Conservation (phyloP, 2,888 invertebrate species). For the Thymelicus lineola region DNA sequence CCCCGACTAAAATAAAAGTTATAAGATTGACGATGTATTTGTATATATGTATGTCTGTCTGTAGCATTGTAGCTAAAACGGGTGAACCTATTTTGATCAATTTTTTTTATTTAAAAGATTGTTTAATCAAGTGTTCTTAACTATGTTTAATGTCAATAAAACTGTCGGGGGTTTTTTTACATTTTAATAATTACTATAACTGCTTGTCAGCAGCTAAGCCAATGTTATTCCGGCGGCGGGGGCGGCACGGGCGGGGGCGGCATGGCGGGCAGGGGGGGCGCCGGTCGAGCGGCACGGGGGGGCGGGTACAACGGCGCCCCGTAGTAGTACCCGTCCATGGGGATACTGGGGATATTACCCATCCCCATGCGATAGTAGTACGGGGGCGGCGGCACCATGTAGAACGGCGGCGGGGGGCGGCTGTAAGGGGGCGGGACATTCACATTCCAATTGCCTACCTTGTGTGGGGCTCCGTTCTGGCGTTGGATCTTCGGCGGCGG, state of each 20-base stretch:
- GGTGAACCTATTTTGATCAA: no score
- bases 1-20: no score
- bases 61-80: no score
- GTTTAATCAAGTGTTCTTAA: no score
- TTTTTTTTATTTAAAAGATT: no score
- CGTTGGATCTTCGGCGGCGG: constrained; percentile 64
- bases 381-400: constrained; percentile 74
- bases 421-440: constrained; percentile 60
- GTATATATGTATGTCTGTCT: no score
- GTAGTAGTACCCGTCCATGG: constrained; percentile 60
- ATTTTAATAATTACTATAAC: no score
- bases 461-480: constrained; percentile 70
- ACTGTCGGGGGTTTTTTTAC: no score
- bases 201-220: not conserved
- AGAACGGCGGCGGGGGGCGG: constrained; percentile 65
- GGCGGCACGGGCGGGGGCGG: constrained; percentile 87
- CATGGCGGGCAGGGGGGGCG: constrained; percentile 78
- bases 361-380: constrained; percentile 58
- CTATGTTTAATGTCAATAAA: no score
- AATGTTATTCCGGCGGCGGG: constrained; percentile 81
- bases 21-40: no score
- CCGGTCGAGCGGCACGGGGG: constrained; percentile 7
- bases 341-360: no score
- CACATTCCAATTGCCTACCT: constrained; percentile 74
- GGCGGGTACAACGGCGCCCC: constrained; percentile 48